A percentile compares a stretch with the other conserved stretches of the same genome.
Evolutionary conservation across 1,140 invertebrate genomes (phyloP).

Genomic region (Drosophila bifasciata): DNA sequence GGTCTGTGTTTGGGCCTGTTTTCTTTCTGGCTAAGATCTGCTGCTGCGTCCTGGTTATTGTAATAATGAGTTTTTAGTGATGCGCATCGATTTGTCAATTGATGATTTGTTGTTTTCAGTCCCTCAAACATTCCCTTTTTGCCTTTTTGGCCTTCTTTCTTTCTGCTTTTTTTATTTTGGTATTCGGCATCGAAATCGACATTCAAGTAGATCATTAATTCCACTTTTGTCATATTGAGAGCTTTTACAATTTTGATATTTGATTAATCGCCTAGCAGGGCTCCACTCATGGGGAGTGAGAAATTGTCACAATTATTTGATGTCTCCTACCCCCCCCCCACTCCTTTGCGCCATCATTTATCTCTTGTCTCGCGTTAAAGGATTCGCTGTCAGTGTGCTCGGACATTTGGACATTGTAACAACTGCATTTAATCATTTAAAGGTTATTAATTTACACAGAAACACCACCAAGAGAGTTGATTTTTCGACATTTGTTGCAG

Average conservation of each 20-base stretch:
- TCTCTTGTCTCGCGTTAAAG: not conserved
- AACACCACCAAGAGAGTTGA: too few species aligned
- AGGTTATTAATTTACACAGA: too few species aligned
- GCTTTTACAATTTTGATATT: constrained; percentile 40
- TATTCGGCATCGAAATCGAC: constrained; percentile 11
- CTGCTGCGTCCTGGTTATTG: constrained; percentile 67
- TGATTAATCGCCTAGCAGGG: constrained; percentile 48
- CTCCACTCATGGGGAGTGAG: constrained; percentile 55
- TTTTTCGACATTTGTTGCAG: too few species aligned
- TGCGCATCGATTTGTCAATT: constrained; percentile 76
- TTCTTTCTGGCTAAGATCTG: constrained; percentile 3
- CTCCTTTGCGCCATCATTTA: constrained; percentile 9
- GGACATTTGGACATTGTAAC: too few species aligned
- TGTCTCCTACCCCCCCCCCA: too few species aligned
- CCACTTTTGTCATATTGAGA: constrained; percentile 68
- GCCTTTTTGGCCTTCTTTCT: constrained; percentile 24
- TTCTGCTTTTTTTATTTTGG: constrained; percentile 1
- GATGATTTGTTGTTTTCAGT: constrained; percentile 71
- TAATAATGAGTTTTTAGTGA: constrained; percentile 76
- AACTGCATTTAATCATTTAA: too few species aligned
- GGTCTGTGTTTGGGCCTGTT: too few species aligned
- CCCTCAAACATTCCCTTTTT: constrained; percentile 8
- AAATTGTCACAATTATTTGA: constrained; percentile 67
- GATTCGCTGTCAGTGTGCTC: too few species aligned
- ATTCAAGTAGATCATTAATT: constrained; percentile 60